Conservation (phyloP, 2,113 vertebrate species). For the Urocitellus parryii region DNA sequence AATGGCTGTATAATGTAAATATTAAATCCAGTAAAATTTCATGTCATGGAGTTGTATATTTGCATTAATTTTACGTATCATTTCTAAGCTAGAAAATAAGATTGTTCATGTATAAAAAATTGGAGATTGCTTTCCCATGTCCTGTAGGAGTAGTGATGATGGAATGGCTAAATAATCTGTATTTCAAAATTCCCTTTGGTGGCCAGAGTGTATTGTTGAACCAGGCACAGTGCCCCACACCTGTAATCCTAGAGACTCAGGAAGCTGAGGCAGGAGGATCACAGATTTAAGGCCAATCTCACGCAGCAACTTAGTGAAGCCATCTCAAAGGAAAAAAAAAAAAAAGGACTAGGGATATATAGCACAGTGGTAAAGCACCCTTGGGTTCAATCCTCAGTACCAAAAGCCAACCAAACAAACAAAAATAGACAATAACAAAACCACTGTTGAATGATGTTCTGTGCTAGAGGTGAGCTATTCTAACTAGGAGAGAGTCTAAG, state of each 20-base stretch:
- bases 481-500: background rate
- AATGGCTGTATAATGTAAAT: background rate
- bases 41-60: slow-evolving; percentile 5
- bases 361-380: too few relatives aligned
- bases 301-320: too few relatives aligned
- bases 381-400: too few relatives aligned
- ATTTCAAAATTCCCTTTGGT: slow-evolving; percentile 5
- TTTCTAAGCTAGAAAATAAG: background rate
- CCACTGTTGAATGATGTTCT: background rate
- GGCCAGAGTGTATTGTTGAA: background rate
- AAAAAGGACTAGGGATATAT: too few relatives aligned
- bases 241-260: too few relatives aligned
- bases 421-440: background rate
- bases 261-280: too few relatives aligned
- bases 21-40: slow-evolving; percentile 52
- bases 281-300: too few relatives aligned
- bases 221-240: too few relatives aligned
- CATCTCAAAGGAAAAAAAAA: too few relatives aligned
- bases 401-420: too few relatives aligned
- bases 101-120: slow-evolving; percentile 1
- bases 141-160: background rate
- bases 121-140: background rate
- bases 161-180: background rate
- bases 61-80: background rate
- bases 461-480: background rate